Base-by-base conservation (phyloP, 2,113 vertebrate genomes). In the Dicaeum eximium region DNA sequence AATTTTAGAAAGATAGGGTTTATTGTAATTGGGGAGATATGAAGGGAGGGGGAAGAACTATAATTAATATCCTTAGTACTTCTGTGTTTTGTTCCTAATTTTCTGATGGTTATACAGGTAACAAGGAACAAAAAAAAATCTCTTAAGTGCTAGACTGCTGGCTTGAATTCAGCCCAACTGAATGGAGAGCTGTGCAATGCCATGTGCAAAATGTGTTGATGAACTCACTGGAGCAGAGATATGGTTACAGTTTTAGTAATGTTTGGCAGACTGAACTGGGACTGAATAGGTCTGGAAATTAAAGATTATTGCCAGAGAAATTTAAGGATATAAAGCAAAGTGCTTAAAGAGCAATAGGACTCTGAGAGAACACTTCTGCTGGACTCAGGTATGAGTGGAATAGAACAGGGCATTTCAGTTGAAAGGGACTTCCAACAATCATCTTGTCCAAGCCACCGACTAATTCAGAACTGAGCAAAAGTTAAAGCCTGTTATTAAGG, bases 21-120 rank as follows among this genome's bases (percentile, higher is more conserved):
- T 92, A 80, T 90, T 90, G 85, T 90, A 88, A 83, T 51, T 70
- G 27, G 44, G 13, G 44, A 83, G 73, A 61, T 74, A 31, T 33
- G 54, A 74, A 69, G 30, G 16, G 12, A 33, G 27, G 44, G 13
- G 18, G 24, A 51, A 88, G 82, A 93, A 80, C 80, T 91, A 54
- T 78, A 93, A 95, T 93, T 95, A 88, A 80, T 31, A 82, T 80
- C 47, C 73, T 62, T 61, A 83, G 56, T 64, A 62, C 51, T 86
- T 80, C 66, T 80, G 38, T 33, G 67, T n/a, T 88, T 93, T 86
- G 79, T 67, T 92, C 44, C 72, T 79, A n/a, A 74, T 88, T 94
- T 94, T 84, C 37, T 78, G 48, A 88, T 8, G 9, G 56, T 67
- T 91, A 44, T 33, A 40, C 9, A 21, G 23, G 62, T 75, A 90